phyloP scores from a whole-genome alignment of 2,888 invertebrate genomes.

The Tigriopus californicus region DNA sequence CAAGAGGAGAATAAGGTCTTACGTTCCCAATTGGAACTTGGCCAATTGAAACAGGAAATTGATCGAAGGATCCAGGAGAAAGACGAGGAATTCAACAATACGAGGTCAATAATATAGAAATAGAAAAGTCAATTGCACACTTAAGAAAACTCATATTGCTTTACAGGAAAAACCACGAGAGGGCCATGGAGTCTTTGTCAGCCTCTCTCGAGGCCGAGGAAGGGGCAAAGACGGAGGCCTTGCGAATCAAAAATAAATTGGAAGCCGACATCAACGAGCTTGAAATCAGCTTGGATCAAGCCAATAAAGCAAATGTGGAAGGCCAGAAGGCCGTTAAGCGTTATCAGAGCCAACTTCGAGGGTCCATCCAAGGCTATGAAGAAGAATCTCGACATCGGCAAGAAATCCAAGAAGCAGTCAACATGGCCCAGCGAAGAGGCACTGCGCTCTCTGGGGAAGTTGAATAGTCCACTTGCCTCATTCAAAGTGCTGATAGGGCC shows the following conservation, averaged over 20 bases:
- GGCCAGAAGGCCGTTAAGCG: constrained; percentile 95
- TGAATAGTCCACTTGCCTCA: constrained; percentile 86
- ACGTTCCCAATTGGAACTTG: constrained; percentile 35
- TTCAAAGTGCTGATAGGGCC: constrained; percentile 94
- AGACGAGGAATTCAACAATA: constrained; percentile 40
- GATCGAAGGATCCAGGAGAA: constrained; percentile 38
- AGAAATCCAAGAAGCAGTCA: constrained; percentile 65
- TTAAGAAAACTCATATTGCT: background rate
- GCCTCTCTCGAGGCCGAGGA: constrained; percentile 39
- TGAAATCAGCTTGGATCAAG: constrained; percentile 58
- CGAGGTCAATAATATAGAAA: constrained; percentile 25
- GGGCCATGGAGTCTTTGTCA: constrained; percentile 43
- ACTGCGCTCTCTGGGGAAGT: constrained; percentile 93
- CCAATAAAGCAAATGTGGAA: constrained; percentile 91
- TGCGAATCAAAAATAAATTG: constrained; percentile 41
- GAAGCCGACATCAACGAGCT: constrained; percentile 42
- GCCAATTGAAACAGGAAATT: constrained; percentile 36
- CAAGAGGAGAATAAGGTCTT: constrained; percentile 82
- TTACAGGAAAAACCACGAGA: constrained; percentile 78
- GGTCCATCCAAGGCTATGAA: constrained; percentile 75
- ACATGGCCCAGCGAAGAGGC: constrained; percentile 84
- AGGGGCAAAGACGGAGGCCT: constrained; percentile 38
- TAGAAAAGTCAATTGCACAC: background rate
- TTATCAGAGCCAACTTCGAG: constrained; percentile 92
- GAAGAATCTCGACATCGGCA: constrained; percentile 95